Base-by-base conservation (phyloP, 2,888 invertebrate genomes). In the Volucella inflata region DNA sequence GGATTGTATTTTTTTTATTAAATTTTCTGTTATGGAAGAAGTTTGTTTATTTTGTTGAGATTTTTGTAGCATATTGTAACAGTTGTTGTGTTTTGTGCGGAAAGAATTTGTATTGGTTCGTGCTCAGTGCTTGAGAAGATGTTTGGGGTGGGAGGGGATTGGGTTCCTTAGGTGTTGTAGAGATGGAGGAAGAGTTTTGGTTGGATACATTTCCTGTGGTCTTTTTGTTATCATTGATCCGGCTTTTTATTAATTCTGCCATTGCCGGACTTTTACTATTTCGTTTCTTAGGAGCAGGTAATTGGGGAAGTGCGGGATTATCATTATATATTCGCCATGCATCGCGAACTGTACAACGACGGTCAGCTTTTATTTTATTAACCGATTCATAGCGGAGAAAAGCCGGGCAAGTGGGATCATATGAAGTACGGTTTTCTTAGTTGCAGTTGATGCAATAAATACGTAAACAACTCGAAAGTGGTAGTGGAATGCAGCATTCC, bases 371-470 rank as follows among this genome's bases (percentile, higher is more conserved):
- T 16, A 60, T 76, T 8, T 59, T 76, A 16, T 76, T 67, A 8
- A 76, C 67, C 0, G 67, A 59, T 50, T 75, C 67, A 12, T 75
- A 57, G 1, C 74, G 44, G 1, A 64, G 64, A n/a, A 74, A 64
- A 4, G 62, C 3, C 0, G 46, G 53, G 16, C 62, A 74, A 3
- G 62, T 11, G 16, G 62, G 46, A 12, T 74, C 74, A 3, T 55
- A 74, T 30, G 64, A 55, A 0, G 74, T 55, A 17, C 55, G 74
- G 2, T 10, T 46, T 40, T 74, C 59, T 46, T 42, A 65, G 10
- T 64, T 65, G 48, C 80, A 80, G 40, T 68, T 57, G 2, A 62
- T 55, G 40, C 76, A 81, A n/a, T 67, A 60, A 1, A 64, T 14
- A 2, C 68, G 68, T 2, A 53, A 38, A 12, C 67, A 75, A 1